A percentile compares a stretch with the other conserved stretches of the same genome.
Evolutionary conservation across 2,113 vertebrate species (phyloP).

Genomic region (Centropristis striata): DNA sequence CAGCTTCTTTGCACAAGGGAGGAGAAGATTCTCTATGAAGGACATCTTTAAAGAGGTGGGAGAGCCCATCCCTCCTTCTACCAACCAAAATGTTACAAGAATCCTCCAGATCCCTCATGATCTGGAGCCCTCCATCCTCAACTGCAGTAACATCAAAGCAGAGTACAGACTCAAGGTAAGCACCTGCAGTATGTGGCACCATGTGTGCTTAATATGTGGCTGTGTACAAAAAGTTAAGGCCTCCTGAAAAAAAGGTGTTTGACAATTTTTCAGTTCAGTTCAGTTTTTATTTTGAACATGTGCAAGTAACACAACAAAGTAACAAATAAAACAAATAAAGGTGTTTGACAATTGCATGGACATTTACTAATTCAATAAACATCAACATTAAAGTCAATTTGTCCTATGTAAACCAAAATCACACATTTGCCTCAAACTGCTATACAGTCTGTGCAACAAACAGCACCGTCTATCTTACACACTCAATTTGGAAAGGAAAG

Average conservation of each 20-base stretch:
- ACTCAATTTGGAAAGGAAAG: neutral
- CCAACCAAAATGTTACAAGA: conserved; percentile 39
- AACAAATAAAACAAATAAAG: too few species aligned
- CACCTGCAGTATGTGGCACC: neutral
- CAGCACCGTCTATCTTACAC: too few species aligned
- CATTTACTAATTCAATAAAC: neutral
- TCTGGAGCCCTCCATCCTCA: conserved; percentile 59
- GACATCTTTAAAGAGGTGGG: conserved; percentile 77
- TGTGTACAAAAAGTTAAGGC: neutral
- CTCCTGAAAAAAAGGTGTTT: too few species aligned
- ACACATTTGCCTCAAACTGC: neutral
- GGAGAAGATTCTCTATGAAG: conserved; percentile 48
- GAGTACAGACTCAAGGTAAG: conserved; percentile 83
- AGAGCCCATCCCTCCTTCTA: conserved; percentile 67
- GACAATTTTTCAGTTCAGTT: too few species aligned
- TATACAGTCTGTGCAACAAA: neutral
- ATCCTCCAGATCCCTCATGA: conserved; percentile 72
- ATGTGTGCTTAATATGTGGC: neutral
- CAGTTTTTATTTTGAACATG: too few species aligned
- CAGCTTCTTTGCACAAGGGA: conserved; percentile 73
- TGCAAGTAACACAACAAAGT: too few species aligned
- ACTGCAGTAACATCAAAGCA: conserved; percentile 75
- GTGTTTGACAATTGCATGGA: neutral
- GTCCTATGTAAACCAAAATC: neutral
- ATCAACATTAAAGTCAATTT: neutral